These are phyloP conservation scores for Scaptomyza hsui DNA, from an alignment of 1,140 invertebrate genomes.

Conservation along the genomic window DNA sequence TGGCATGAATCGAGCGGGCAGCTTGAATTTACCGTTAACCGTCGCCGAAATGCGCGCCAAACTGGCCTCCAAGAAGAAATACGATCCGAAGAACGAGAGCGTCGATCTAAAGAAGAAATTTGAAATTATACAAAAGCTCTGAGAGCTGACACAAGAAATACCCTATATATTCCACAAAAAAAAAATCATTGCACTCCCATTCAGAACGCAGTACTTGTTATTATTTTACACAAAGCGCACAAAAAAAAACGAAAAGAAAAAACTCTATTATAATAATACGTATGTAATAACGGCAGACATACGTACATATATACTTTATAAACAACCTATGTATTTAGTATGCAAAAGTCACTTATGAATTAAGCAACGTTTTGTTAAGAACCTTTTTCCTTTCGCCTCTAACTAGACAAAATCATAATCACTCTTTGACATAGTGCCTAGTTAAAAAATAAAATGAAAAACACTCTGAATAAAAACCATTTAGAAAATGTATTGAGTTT, in stretches of 20 bases:
- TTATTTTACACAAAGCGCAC: slow-evolving; percentile 42
- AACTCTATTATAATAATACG: neutral
- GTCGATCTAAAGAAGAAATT: slow-evolving; percentile 96
- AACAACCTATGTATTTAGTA: slow-evolving; percentile 69
- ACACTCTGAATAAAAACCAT: slow-evolving; percentile 15
- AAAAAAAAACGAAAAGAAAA: slow-evolving; percentile 11
- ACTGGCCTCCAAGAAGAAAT: slow-evolving; percentile 92
- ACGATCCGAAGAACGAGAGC: slow-evolving; percentile 94
- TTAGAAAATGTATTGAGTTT: neutral
- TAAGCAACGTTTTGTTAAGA: slow-evolving; percentile 68
- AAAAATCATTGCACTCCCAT: slow-evolving; percentile 28
- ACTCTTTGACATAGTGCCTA: neutral
- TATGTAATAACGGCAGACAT: slow-evolving; percentile 16
- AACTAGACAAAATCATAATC: slow-evolving; percentile 1
- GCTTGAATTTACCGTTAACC: slow-evolving; percentile 92
- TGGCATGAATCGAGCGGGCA: slow-evolving; percentile 50
- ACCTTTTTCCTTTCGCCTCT: slow-evolving; percentile 46
- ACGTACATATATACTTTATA: slow-evolving; percentile 45
- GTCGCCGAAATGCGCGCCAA: slow-evolving; percentile 94
- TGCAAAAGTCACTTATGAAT: slow-evolving; percentile 77
- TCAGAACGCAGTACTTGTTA: slow-evolving; percentile 62
- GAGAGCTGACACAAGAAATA: slow-evolving; percentile 55
- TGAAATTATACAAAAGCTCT: slow-evolving; percentile 95
- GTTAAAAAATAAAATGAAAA: neutral
- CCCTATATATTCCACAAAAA: neutral